Evolutionary conservation across 2,797 vertebrate species (phyloP), one percentile per base, ranked within the genome.

Genomic region (Cryptoblepharus egeriae): DNA sequence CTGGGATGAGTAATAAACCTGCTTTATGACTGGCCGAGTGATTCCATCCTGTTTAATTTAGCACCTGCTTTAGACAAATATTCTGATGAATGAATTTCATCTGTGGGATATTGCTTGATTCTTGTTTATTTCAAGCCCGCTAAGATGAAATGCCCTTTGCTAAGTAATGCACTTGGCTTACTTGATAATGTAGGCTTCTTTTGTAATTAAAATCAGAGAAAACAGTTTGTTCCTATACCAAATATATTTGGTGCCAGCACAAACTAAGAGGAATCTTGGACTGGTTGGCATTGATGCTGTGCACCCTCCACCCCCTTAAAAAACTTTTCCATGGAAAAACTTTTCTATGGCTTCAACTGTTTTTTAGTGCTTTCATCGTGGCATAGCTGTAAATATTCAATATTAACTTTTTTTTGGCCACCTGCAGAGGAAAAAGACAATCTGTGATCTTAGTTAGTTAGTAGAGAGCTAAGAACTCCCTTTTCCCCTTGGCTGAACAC

Each of bases 181-280:
- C 0, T 3, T 0, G 0, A 1, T 81, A 82, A 15, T 0, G 39
- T 1, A 0, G 65, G 7, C 69, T 55, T 39, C 49, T n/a, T 42
- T 7, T 5, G 0, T 0, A 2, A 4, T 79, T 49, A 61, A 13
- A 2, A 0, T 11, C 58, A 65, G 28, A 30, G 30, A 1, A 12
- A 13, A 22, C 79, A 28, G 2, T 2, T 86, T 72, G 35, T 6
- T 75, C n/a, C 45, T 16, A 8, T 57, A 64, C 11, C 63, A 5
- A 28, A 83, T 30, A 37, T 0, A 4, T 0, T 42, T 65, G 24
- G 1, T 37, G 4, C 3, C 78, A 9, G 3, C 60, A 12, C 20
- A 30, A 86, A 20, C 0, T 61, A 71, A 1, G 26, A 5, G 0
- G 16, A 0, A 0, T 20, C 0, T 42, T 82, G 2, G 32, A 71